Conservation (phyloP, 2,888 invertebrate species). For the Napeogenes inachia region DNA sequence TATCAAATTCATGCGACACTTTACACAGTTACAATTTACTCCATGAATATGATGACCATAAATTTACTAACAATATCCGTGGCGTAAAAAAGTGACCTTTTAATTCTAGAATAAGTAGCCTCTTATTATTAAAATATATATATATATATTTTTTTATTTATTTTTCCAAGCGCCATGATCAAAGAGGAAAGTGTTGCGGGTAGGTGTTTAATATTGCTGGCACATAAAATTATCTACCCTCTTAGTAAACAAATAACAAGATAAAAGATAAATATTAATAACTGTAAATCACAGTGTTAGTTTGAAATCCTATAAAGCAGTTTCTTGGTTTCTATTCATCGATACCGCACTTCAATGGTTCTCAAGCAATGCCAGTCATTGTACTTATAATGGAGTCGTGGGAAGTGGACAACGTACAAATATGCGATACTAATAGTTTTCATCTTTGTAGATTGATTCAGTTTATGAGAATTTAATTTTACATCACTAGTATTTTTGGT, state of each 20-base stretch:
- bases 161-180: too few relatives aligned
- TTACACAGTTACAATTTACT: neutral
- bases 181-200: too few relatives aligned
- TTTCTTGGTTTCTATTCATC: neutral
- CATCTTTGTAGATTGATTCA: slow-evolving; percentile 3
- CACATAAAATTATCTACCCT: too few relatives aligned
- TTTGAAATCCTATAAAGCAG: neutral
- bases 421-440: slow-evolving; percentile 24
- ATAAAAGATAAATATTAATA: too few relatives aligned
- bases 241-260: too few relatives aligned
- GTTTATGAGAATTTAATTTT: neutral
- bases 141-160: too few relatives aligned
- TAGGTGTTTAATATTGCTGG: too few relatives aligned
- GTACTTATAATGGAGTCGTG: slow-evolving; percentile 31
- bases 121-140: too few relatives aligned
- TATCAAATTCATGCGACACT: too few relatives aligned
- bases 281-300: neutral
- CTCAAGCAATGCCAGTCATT: slow-evolving; percentile 9
- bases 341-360: slow-evolving; percentile 7
- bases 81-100: too few relatives aligned
- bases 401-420: slow-evolving; percentile 28
- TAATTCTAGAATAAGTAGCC: too few relatives aligned
- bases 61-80: neutral
- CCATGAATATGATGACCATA: neutral
- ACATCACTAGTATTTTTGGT: neutral